Conservation (phyloP, 92 coral and sea anemone species). For the Paragorgia papillata region DNA sequence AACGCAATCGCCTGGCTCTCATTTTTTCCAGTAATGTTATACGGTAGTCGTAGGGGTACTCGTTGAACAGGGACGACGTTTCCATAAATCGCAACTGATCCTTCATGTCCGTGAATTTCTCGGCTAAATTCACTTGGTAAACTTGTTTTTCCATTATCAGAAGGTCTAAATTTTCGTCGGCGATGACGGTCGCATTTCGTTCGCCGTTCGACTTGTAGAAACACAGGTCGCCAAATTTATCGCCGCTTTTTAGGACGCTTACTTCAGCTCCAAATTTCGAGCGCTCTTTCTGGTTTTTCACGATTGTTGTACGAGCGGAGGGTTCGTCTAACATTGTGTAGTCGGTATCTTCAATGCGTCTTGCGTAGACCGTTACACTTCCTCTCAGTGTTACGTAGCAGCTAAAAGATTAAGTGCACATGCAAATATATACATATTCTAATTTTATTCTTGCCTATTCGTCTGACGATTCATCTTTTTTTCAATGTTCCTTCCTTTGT, state of each 20-base stretch:
- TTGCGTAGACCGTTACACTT: slow-evolving; percentile 83
- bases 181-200: slow-evolving; percentile 87
- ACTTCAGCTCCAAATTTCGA: slow-evolving; percentile 87
- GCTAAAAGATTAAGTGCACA: slow-evolving; percentile 54
- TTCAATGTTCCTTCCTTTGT: background rate
- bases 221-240: slow-evolving; percentile 87
- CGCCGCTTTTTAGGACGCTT: slow-evolving; percentile 69
- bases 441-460: background rate
- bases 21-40: slow-evolving; percentile 75
- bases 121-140: slow-evolving; percentile 60
- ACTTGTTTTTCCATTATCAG: slow-evolving; percentile 64
- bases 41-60: slow-evolving; percentile 40
- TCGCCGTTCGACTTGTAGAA: slow-evolving; percentile 72
- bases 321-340: slow-evolving; percentile 30
- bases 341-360: slow-evolving; percentile 70
- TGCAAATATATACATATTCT: no score
- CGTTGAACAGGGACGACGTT: slow-evolving; percentile 66
- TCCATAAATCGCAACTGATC: slow-evolving; percentile 72
- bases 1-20: slow-evolving; percentile 65
- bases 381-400: slow-evolving; percentile 91
- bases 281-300: slow-evolving; percentile 76
- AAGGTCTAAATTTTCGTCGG: slow-evolving; percentile 77
- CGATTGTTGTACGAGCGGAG: slow-evolving; percentile 55
- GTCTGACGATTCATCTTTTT: background rate
- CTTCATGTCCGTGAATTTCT: slow-evolving; percentile 68